phyloP scores from a whole-genome alignment of 30 jellyfish, hydroid and myxozoan genomes.

The Chironex yamaguchii region DNA sequence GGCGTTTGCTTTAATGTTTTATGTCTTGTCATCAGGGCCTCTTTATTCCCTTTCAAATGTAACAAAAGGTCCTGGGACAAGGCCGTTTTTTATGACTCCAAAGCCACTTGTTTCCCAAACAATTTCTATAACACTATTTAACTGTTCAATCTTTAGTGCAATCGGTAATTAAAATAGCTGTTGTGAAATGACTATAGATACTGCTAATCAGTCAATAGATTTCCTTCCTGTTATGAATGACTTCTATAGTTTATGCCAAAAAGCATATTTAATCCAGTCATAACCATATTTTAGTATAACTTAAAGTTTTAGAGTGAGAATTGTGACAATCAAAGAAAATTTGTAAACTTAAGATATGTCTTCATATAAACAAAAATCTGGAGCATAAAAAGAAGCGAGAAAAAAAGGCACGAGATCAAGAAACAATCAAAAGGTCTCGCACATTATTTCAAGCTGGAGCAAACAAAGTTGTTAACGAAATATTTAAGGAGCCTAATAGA shows the following conservation, averaged over 20 bases:
- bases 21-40: background rate
- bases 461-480: background rate
- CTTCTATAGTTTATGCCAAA: background rate
- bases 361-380: too few species aligned
- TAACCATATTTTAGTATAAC: too few species aligned
- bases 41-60: background rate
- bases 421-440: background rate
- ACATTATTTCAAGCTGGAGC: background rate
- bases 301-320: background rate
- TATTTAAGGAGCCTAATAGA: too few species aligned
- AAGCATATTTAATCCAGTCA: background rate
- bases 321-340: too few species aligned
- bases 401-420: background rate
- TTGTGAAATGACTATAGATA: too few species aligned
- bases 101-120: background rate
- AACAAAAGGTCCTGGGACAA: too few species aligned
- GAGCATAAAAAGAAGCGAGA: background rate
- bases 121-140: background rate
- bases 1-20: too few species aligned
- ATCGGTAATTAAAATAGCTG: too few species aligned
- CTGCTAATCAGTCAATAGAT: too few species aligned
- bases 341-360: too few species aligned
- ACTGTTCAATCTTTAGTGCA: background rate
- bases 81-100: too few species aligned
- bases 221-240: background rate